Evolutionary conservation across 2,888 invertebrate species (phyloP).

Genomic region (Polylopha cassiicola): DNA sequence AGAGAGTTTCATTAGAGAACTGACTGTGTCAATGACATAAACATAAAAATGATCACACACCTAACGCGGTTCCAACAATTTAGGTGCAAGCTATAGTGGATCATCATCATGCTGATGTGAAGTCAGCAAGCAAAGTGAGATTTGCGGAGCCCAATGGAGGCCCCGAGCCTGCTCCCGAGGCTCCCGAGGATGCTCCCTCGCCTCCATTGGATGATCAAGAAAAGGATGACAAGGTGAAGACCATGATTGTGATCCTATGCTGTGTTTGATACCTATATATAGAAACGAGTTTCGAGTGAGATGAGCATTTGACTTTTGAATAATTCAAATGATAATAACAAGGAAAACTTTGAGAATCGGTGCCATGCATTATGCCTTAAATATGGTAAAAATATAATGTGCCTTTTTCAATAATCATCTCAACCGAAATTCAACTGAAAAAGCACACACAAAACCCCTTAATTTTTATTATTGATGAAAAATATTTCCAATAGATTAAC

Average conservation of each 20-base stretch:
- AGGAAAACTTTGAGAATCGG: neutral
- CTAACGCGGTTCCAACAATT: too few relatives aligned
- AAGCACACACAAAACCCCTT: too few relatives aligned
- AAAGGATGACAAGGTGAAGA: slow-evolving; percentile 72
- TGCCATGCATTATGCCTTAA: too few relatives aligned
- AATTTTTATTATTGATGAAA: neutral
- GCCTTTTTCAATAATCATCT: neutral
- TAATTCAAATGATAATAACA: neutral
- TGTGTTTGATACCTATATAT: neutral
- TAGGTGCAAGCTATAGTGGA: slow-evolving; percentile 97
- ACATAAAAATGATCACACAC: too few relatives aligned
- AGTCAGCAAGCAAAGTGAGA: slow-evolving; percentile 89
- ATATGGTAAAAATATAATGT: too few relatives aligned
- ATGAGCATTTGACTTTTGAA: neutral
- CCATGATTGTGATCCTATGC: slow-evolving; percentile 11
- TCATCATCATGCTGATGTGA: slow-evolving; percentile 89
- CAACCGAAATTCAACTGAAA: slow-evolving; percentile 4
- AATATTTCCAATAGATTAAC: too few relatives aligned
- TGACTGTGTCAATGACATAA: too few relatives aligned
- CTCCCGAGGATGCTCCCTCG: slow-evolving; percentile 62
- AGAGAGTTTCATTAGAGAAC: too few relatives aligned
- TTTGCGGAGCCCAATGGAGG: slow-evolving; percentile 86
- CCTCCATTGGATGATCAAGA: slow-evolving; percentile 71
- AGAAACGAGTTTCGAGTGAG: neutral
- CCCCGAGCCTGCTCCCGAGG: slow-evolving; percentile 37